Evolutionary conservation across 2,888 invertebrate genomes (phyloP).

Genomic region (Torymus auratus): DNA sequence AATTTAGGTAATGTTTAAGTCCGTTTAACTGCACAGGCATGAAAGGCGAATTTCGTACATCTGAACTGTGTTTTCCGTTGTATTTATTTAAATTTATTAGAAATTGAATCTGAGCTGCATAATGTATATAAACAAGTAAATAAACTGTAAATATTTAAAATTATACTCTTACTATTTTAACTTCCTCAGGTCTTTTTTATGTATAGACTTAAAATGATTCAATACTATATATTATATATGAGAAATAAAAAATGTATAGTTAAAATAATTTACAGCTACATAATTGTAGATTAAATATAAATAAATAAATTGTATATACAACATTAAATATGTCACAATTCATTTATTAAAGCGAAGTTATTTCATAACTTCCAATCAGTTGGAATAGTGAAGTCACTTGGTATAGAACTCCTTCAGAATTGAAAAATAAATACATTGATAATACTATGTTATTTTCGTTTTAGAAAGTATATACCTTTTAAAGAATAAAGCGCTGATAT

Average conservation of each 20-base stretch:
- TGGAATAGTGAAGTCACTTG: no score
- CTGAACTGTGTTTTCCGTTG: slow-evolving; percentile 8
- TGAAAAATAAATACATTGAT: no score
- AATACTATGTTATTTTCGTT: no score
- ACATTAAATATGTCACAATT: not conserved
- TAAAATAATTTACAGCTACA: slow-evolving; percentile 33
- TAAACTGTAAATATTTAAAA: slow-evolving; percentile 54
- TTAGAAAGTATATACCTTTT: no score
- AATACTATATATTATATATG: slow-evolving; percentile 39
- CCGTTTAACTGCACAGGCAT: not conserved
- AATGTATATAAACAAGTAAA: slow-evolving; percentile 49
- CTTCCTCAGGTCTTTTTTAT: slow-evolving; percentile 44
- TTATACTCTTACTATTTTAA: slow-evolving; percentile 33
- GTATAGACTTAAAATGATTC: slow-evolving; percentile 41
- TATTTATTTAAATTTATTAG: slow-evolving; percentile 30
- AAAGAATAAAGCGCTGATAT: no score
- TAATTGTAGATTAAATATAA: slow-evolving; percentile 46
- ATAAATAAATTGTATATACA: slow-evolving; percentile 53
- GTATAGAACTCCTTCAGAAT: no score
- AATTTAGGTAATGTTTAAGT: slow-evolving; percentile 7
- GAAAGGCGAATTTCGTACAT: not conserved
- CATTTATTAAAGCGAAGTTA: no score
- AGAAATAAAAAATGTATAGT: slow-evolving; percentile 34
- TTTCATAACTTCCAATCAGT: no score
- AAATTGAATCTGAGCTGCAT: slow-evolving; percentile 36